Evolutionary conservation across 2,113 vertebrate genomes (phyloP).

Genomic region (Tinamus guttatus): DNA sequence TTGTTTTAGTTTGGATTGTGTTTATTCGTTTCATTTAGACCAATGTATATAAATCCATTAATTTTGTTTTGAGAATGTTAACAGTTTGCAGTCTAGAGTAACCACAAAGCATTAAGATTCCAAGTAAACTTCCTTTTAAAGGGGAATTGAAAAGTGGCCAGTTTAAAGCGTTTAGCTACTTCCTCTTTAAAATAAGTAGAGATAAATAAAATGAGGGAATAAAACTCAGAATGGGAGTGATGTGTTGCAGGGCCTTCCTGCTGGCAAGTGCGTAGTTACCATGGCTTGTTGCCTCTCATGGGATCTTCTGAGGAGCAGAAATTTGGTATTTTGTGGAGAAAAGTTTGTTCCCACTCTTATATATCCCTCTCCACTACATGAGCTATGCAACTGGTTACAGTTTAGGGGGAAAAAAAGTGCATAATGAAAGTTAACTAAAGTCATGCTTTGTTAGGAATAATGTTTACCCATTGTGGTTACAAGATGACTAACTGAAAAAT

Average conservation of each 20-base stretch:
- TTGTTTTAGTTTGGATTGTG: not conserved
- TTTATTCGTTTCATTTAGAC: not conserved
- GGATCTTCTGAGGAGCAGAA: not conserved
- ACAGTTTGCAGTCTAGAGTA: not conserved
- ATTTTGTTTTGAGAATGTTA: accelerated
- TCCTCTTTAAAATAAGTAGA: not conserved
- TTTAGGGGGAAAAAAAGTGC: not conserved
- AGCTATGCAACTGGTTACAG: not conserved
- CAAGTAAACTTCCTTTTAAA: not conserved
- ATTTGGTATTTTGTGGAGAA: not conserved
- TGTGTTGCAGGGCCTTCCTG: accelerated
- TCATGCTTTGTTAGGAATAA: not conserved
- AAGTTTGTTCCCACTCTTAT: not conserved
- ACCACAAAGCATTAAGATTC: not conserved
- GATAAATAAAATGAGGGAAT: not conserved
- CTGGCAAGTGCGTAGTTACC: not conserved
- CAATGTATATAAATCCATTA: accelerated
- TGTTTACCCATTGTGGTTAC: not conserved
- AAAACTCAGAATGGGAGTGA: not conserved
- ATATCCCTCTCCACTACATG: not conserved
- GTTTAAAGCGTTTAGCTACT: not conserved
- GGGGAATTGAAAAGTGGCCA: accelerated
- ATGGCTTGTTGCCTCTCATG: not conserved
- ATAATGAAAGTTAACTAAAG: not conserved
- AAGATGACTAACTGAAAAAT: not conserved